phyloP scores from a whole-genome alignment of 2,797 vertebrate species.

The Argentina silus region DNA sequence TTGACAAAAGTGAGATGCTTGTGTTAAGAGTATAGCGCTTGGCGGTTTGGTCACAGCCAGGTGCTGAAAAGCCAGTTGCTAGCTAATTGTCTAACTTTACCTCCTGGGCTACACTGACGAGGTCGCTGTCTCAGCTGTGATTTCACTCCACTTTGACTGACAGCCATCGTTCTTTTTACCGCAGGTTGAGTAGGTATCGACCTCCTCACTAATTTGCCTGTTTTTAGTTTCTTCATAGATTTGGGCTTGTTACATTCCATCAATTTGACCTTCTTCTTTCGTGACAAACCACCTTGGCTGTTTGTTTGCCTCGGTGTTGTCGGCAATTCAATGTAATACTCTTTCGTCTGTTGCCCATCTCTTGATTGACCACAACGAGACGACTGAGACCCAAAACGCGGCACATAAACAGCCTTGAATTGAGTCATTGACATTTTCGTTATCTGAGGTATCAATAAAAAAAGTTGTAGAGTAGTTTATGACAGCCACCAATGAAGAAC shows the following conservation, averaged over 20 bases:
- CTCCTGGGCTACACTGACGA: too few species aligned
- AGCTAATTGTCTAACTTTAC: too few species aligned
- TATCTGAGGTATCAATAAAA: background rate
- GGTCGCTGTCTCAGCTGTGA: background rate
- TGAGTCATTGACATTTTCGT: constrained; percentile 2
- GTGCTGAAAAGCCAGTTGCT: too few species aligned
- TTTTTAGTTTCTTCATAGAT: background rate
- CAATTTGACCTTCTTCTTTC: constrained; percentile 13
- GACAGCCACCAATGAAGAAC: too few species aligned
- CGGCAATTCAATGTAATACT: background rate
- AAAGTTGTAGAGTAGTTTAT: too few species aligned
- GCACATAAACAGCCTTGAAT: background rate
- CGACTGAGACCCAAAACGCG: constrained; percentile 36
- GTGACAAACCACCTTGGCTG: background rate
- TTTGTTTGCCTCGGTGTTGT: background rate
- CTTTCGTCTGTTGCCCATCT: background rate
- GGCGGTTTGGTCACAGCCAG: background rate
- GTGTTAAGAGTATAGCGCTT: too few species aligned
- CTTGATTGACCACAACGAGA: constrained; percentile 25
- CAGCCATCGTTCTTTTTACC: background rate
- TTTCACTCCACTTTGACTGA: background rate
- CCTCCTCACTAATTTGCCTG: background rate
- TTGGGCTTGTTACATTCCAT: background rate
- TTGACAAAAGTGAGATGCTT: background rate
- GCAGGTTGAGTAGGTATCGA: background rate